phyloP scores from a whole-genome alignment of 2,888 invertebrate genomes.

The Caenorhabditis angaria region DNA sequence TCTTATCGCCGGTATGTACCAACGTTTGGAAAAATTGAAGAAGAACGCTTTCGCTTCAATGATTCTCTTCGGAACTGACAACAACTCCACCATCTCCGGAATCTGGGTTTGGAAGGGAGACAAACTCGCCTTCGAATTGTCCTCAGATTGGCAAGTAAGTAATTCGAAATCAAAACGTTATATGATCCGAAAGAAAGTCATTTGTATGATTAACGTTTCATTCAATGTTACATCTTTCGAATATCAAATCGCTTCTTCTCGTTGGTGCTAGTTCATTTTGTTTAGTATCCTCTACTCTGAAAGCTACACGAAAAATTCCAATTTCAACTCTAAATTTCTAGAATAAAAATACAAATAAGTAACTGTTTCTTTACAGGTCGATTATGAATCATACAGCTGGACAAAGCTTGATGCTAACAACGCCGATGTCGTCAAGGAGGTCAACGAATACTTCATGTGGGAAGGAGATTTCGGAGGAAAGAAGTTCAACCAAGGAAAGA shows the following conservation, averaged over 20 bases:
- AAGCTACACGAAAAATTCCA: constrained; percentile 14
- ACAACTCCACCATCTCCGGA: constrained; percentile 91
- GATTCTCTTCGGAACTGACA: constrained; percentile 90
- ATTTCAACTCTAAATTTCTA: neutral
- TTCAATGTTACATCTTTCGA: constrained; percentile 53
- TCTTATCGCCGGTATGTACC: constrained; percentile 94
- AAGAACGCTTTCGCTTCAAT: constrained; percentile 94
- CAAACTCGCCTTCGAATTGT: constrained; percentile 85
- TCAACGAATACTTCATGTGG: constrained; percentile 71
- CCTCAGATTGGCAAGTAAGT: constrained; percentile 69
- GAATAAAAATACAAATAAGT: no score
- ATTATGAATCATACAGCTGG: constrained; percentile 96
- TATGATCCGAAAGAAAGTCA: constrained; percentile 45
- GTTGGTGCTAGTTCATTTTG: constrained; percentile 42
- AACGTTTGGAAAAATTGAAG: constrained; percentile 95
- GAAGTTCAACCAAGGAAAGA: constrained; percentile 96
- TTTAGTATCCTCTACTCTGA: constrained; percentile 45
- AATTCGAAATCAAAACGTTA: neutral
- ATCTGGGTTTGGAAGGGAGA: constrained; percentile 98
- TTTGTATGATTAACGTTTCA: constrained; percentile 33
- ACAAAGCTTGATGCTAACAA: constrained; percentile 86
- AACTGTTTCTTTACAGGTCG: constrained; percentile 77
- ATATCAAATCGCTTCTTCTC: constrained; percentile 50
- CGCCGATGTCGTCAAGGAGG: constrained; percentile 78
- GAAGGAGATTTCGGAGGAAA: constrained; percentile 85